phyloP scores from a whole-genome alignment of 2,888 invertebrate species.

The Eugnorisma glareosa region DNA sequence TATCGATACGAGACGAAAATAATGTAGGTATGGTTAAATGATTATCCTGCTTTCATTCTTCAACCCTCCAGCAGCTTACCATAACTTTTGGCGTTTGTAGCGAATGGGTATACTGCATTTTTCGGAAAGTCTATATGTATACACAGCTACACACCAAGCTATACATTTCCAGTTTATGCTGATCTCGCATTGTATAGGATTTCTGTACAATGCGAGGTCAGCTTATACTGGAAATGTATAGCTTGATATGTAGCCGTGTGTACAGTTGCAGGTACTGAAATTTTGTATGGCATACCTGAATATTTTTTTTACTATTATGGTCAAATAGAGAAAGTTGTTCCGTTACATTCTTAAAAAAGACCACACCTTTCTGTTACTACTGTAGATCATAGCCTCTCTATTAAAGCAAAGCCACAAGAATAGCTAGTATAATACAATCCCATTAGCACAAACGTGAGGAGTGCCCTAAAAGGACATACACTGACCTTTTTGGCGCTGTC shows the following conservation, averaged over 20 bases:
- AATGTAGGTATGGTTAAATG: not conserved
- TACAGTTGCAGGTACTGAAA: not conserved
- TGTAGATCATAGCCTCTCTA: not conserved
- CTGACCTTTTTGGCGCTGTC: conserved; percentile 51
- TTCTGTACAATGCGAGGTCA: too few relatives aligned
- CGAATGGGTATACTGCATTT: not conserved
- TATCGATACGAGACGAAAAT: not conserved
- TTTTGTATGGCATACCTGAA: not conserved
- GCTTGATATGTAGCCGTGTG: too few relatives aligned
- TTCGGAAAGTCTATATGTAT: not conserved
- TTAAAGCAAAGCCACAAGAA: not conserved
- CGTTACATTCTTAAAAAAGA: not conserved
- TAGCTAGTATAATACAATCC: conserved; percentile 33
- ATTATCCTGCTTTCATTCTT: not conserved
- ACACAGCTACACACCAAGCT: too few relatives aligned
- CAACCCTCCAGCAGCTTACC: not conserved
- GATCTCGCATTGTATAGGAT: too few relatives aligned
- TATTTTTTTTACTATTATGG: not conserved
- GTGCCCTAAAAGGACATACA: conserved; percentile 42
- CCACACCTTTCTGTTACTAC: not conserved
- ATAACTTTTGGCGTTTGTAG: not conserved
- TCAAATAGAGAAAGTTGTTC: not conserved
- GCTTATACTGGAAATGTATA: too few relatives aligned
- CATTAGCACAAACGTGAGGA: conserved; percentile 25
- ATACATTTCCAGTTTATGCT: too few relatives aligned